A percentile compares a stretch with the other conserved stretches of the same genome.
These are phyloP conservation scores for Urechis unicinctus DNA, from an alignment of 2,888 invertebrate genomes.

Conservation along the genomic window DNA sequence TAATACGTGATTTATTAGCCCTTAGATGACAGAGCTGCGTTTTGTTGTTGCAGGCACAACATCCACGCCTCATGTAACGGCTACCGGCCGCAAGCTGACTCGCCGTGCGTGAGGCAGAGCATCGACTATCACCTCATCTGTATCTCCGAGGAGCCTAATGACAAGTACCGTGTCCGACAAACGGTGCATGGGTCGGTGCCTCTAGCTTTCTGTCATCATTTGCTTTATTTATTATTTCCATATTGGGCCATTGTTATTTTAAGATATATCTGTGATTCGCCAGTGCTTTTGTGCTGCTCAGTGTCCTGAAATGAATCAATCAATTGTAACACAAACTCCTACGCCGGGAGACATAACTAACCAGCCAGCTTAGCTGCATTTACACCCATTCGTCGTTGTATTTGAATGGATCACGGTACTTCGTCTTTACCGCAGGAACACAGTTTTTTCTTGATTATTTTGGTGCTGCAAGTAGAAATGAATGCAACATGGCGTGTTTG, in stretches of 20 bases:
- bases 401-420: no score
- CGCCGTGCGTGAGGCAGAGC: slow-evolving; percentile 8
- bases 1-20: no score
- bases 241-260: background rate
- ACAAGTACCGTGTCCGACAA: slow-evolving; percentile 8
- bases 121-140: slow-evolving; percentile 7
- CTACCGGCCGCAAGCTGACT: slow-evolving; percentile 1
- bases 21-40: no score
- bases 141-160: slow-evolving; percentile 8
- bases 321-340: no score
- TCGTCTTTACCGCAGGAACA: no score
- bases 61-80: slow-evolving; percentile 7
- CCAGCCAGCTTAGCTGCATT: no score
- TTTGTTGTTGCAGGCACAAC: no score
- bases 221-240: background rate
- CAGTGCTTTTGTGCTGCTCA: background rate
- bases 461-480: no score
- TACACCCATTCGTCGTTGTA: no score
- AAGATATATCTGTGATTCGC: background rate
- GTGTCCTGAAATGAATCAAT: background rate
- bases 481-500: no score
- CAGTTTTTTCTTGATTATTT: no score
- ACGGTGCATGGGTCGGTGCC: slow-evolving; percentile 5
- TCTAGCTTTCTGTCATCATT: background rate
- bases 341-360: no score